Base-by-base conservation (phyloP, 2,888 invertebrate genomes). In the Teinopalpus imperialis region DNA sequence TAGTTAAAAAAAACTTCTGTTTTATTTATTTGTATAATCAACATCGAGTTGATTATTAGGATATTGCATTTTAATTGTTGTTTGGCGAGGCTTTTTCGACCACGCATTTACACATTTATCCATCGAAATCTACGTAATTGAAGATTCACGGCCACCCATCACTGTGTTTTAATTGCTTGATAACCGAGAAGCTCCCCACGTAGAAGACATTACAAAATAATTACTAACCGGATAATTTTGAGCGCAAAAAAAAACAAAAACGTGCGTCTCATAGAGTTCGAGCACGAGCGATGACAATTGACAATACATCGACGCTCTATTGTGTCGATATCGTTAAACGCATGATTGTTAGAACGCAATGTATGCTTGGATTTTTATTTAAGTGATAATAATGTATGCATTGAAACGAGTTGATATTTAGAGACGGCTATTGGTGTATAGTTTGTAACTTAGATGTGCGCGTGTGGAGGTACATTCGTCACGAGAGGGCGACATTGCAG, bases 401-500 rank as follows among this genome's bases (percentile, higher is more conserved):
- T 37, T 45, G 34, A 48, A 46, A 57, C 55, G 51, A 48, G 49
- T 52, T 63, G 61, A 57, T 67, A 59, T 65, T 71, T 69, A 69
- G 66, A 69, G 65, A 72, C 52, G 66, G 66, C 48, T 71, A 69
- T 70, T 59, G 59, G 59, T 40, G 59, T 60, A 48, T 50, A 42
- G 49, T 47, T 53, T 59, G 59, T 57, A 56, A 46, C 48, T 55
- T 45, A 52, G 54, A 58, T 62, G 59, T 60, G 61, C 52, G 52
- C 61, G 54, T 57, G 61, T 51, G 64, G 66, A 72, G 67, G 68
- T 59, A 66, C 65, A 66, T 73, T 57, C 52, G 66, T 54, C 70
- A 68, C 65, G 69, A 71, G 74, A 74, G 74, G 77, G 69, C 74
- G 70, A 69, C 67, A 68, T 81, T 80, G 76, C 80, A 56, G 78